Evolutionary conservation across 2,113 vertebrate genomes (phyloP), one percentile per base, ranked within the genome.

Genomic region (Dicrurus megarhynchus): DNA sequence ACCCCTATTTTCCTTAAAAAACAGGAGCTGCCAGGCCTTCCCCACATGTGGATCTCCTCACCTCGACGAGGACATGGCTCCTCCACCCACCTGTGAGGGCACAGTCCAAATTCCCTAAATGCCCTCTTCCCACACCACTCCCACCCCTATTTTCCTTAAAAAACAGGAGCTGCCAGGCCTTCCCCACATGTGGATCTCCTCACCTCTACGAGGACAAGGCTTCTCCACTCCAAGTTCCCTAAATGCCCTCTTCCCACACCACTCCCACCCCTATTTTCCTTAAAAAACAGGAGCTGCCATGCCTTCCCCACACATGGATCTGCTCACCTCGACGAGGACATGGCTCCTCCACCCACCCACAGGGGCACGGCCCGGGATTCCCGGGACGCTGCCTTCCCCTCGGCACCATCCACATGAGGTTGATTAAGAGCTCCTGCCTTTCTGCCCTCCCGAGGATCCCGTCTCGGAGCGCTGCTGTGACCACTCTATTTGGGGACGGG

Each of bases 261-360:
- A 16, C 16, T 42, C 4, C 60, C 60, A 39, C 3, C 79, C 39
- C 47, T 10, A 14, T 32, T 52, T 52, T 26, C 87, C 53, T 18
- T 30, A 46, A 68, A 49, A 68, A 26, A 9, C 8, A 15, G 27
- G 8, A 11, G 5, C 30, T 52, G 15, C 63, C 27, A 8, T 2
- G 0, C 4, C 35, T 13, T 68, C 42, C 44, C 44, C 27, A 60
- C 19, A 8, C 0, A 0, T 20, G 15, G 46, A 64, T 4, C 23
- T 39, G 22, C 46, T 65, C 24, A 19, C 22, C 13, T 68, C 42
- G 3, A 15, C 1, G 2, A 32, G 19, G 27, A 4, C n/a, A 39
- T 6, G 10, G 1, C n/a, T 28, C 4, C 46, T 56, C 13, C 39
- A 33, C 59, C 21, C 50, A 21, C 37, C 49, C 56, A 0, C 0